Evolutionary conservation across 2,888 invertebrate genomes (phyloP), one percentile per base, ranked within the genome.

Genomic region (Tinea semifulvella): DNA sequence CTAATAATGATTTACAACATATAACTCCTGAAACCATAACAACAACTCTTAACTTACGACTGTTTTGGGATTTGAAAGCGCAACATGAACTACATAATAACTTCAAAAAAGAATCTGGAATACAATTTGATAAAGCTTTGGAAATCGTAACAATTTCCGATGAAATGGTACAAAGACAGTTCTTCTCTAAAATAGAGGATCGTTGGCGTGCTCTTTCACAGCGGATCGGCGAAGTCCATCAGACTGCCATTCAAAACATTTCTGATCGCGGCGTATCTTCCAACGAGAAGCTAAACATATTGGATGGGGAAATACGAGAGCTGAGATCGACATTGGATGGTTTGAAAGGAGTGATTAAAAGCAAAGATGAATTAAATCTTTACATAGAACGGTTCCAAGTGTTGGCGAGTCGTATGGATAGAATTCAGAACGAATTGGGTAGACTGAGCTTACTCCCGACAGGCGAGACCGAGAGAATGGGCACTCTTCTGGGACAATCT

Each of bases 31-130:
- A 87, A 49, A 84, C 85, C 22, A 82, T 85, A 11, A 85, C 85
- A 43, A 84, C 86, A 1, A 85, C 86, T 7, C 88, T 88, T 44
- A 90, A 91, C 56, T 87, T 92, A 68, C 85, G 91, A 53, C 87
- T 91, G 54, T 94, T 93, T 73, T 94, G 94, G 93, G 94, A 94
- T 70, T 68, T 94, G 38, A 93, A 92, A 65, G 94, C 93, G 0
- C 92, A 93, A 56, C 91, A 91, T 56, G 93, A 93, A 76, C 86
- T 93, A 17, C 86, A 93, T 63, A 92, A 91, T 53, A 88, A 88
- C 51, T 83, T 92, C 42, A 86, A 88, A 44, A 87, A 87, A 47
- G 91, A 92, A 53, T 87, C 90, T 0, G 86, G 87, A 13, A 79
- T 84, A 35, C 86, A 88, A 49, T 88, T 94, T 54, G 91, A 93